Base-by-base conservation (phyloP, 1,140 invertebrate genomes). In the Oppia nitens region DNA sequence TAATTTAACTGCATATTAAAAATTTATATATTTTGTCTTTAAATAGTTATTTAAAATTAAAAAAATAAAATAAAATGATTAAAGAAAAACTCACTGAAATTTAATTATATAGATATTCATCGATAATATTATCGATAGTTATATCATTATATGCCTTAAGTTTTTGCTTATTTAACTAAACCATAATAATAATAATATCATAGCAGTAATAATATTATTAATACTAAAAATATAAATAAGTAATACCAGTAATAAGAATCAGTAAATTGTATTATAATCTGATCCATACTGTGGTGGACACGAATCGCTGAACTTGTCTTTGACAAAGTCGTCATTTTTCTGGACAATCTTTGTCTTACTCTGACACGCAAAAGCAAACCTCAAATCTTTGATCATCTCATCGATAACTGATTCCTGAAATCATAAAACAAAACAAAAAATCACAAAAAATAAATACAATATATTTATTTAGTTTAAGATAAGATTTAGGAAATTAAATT, bases 331-430 rank as follows among this genome's bases (percentile, higher is more conserved):
- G 17, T 57, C 56, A 20, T 52, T 57, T 24, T 57, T 57, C n/a
- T 20, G n/a, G 1, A 57, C 65, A 25, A 63, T 58, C 57, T 67
- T 68, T 20, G 66, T 68, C 17, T 65, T 66, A 53, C 66, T 67
- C 60, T 65, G 63, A 60, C 66, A 68, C 9, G 66, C 64, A 24
- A 68, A 53, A 50, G 66, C 66, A 62, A 68, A 68, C 54, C 66
- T 67, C 9, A 68, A 53, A 55, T 68, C 65, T 29, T 60, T 54
- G n/a, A 66, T 63, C 66, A 68, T 68, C 50, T 68, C 66, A 53
- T 64, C 64, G 47, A 66, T 67, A 21, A 68, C 61, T n/a, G 65
- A 63, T 53, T 65, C 62, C 64, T 67, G 52, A 1, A 61, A 26
- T 3, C 9, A 53, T 2, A 40, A 2, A 61, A 40, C n/a, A 12